Percentiles rank a stretch among this genome's conserved stretches.
phyloP scores from a whole-genome alignment of 1,140 invertebrate genomes.

The Aphelenchoides avenae region DNA sequence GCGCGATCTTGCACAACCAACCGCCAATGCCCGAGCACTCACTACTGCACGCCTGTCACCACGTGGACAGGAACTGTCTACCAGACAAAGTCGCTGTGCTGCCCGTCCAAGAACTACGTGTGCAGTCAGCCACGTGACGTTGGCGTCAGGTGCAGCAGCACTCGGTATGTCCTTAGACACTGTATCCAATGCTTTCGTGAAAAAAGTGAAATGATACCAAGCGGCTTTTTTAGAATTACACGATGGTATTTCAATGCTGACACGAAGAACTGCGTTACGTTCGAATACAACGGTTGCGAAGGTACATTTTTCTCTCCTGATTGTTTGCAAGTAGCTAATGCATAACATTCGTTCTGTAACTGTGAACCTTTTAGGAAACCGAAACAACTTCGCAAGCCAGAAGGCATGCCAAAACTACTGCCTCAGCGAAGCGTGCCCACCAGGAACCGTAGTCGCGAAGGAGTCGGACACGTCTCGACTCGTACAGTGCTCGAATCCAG shows the following conservation, averaged over 20 bases:
- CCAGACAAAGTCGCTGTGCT: constrained; percentile 56
- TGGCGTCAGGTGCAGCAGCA: constrained; percentile 51
- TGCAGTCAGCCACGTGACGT: constrained; percentile 55
- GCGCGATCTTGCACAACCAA: constrained; percentile 54
- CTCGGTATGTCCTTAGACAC: no score
- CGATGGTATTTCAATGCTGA: constrained; percentile 58
- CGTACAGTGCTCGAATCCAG: constrained; percentile 56
- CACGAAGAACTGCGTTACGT: constrained; percentile 54
- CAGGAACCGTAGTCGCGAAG: constrained; percentile 56
- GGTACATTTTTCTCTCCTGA: no score
- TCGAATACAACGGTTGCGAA: constrained; percentile 59
- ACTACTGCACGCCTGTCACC: constrained; percentile 57
- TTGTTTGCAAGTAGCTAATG: neutral
- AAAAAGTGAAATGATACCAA: no score
- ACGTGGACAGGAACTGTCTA: constrained; percentile 57
- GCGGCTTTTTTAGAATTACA: no score
- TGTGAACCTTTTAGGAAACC: constrained; percentile 48
- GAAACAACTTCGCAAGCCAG: constrained; percentile 57
- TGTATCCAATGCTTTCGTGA: no score
- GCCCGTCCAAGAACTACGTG: constrained; percentile 57
- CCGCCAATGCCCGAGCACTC: constrained; percentile 54
- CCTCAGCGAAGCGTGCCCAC: constrained; percentile 55
- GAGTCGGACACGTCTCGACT: constrained; percentile 47
- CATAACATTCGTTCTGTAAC: no score
- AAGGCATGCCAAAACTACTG: constrained; percentile 59